Evolutionary conservation across 2,113 vertebrate species (phyloP).

Genomic region (Hylia prasina): DNA sequence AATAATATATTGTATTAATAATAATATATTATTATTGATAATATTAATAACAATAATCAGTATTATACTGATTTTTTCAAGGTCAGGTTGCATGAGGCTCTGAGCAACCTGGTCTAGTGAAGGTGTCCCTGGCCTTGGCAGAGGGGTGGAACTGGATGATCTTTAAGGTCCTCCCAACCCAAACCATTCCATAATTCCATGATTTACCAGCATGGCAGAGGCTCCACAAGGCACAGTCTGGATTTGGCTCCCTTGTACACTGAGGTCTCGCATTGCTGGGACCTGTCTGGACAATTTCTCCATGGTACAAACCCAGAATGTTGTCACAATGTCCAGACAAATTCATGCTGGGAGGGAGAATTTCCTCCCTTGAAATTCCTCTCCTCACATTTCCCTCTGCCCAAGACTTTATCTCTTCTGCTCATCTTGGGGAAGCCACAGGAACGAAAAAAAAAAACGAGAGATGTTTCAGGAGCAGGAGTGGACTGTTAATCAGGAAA

Average conservation of each 20-base stretch:
- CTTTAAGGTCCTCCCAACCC: background rate
- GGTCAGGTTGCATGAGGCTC: background rate
- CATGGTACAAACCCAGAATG: background rate
- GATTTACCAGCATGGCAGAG: background rate
- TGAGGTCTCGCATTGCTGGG: background rate
- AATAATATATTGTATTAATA: too few relatives aligned
- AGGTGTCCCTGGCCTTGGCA: background rate
- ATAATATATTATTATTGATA: too few relatives aligned
- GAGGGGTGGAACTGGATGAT: background rate
- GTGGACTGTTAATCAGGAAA: conserved; percentile 19
- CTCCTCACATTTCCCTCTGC: background rate
- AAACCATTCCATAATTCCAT: background rate
- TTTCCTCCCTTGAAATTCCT: background rate
- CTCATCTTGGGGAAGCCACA: background rate
- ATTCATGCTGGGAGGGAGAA: background rate
- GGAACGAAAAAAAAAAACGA: background rate
- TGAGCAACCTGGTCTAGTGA: background rate
- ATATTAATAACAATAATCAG: too few relatives aligned
- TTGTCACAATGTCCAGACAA: background rate
- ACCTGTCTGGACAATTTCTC: background rate
- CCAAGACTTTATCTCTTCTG: background rate
- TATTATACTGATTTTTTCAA: background rate
- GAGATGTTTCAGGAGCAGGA: background rate
- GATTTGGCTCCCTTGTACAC: background rate
- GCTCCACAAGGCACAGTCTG: background rate